These are phyloP conservation scores for Melanophora roralis DNA, from an alignment of 2,888 invertebrate genomes.

Conservation along the genomic window DNA sequence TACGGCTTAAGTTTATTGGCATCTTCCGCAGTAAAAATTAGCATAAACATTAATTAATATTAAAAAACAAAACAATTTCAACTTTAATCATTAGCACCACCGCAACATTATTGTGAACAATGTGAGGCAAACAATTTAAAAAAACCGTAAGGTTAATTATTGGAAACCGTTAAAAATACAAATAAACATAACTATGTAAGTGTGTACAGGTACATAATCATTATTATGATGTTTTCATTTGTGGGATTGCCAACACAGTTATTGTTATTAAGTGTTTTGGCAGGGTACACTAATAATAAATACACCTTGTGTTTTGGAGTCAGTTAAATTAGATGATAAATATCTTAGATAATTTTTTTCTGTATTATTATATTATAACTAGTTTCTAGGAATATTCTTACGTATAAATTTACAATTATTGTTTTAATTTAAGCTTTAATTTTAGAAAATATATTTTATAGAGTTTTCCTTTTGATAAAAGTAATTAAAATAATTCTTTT, in stretches of 20 bases:
- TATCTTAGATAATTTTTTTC: slow-evolving; percentile 5
- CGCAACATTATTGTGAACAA: not conserved
- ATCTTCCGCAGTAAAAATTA: slow-evolving; percentile 58
- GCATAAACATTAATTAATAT: slow-evolving; percentile 34
- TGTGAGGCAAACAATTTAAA: slow-evolving; percentile 3
- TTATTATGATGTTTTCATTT: not conserved
- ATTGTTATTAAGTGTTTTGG: too few relatives aligned
- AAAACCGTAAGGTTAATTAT: not conserved
- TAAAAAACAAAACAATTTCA: not conserved
- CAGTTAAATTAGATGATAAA: slow-evolving; percentile 18
- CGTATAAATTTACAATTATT: too few relatives aligned
- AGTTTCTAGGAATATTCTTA: too few relatives aligned
- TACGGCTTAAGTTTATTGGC: slow-evolving; percentile 45
- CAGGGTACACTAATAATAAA: too few relatives aligned
- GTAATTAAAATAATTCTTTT: slow-evolving; percentile 12
- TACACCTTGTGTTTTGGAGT: not conserved
- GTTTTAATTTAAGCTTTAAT: slow-evolving; percentile 21
- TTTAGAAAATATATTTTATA: not conserved
- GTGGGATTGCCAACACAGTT: slow-evolving; percentile 15
- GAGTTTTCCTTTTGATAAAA: slow-evolving; percentile 1
- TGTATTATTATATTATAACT: too few relatives aligned
- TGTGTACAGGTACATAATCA: too few relatives aligned
- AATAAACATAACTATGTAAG: not conserved
- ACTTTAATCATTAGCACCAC: not conserved
- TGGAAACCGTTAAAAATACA: not conserved